Evolutionary conservation across 2,113 vertebrate genomes (phyloP).

Genomic region (Ascaphus truei): DNA sequence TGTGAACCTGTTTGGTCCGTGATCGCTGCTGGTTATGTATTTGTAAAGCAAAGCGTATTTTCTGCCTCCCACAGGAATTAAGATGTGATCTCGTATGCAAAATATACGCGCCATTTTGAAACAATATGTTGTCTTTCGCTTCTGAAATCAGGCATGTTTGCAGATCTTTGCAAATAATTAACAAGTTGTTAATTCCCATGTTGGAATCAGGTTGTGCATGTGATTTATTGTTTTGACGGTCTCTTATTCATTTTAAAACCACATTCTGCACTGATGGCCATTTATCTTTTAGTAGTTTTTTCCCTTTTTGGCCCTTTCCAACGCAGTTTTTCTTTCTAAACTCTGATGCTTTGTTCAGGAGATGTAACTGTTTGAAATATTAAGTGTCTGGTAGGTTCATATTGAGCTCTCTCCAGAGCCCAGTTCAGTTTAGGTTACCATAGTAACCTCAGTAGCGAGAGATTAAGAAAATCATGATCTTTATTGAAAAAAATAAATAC

Average conservation of each 20-base stretch:
- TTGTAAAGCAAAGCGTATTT: not conserved
- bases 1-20: not conserved
- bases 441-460: too few species aligned
- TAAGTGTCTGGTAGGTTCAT: too few species aligned
- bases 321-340: too few species aligned
- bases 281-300: too few species aligned
- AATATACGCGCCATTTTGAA: not conserved
- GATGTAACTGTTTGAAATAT: too few species aligned
- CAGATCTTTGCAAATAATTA: not conserved
- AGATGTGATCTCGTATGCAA: not conserved
- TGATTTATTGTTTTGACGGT: not conserved
- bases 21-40: not conserved
- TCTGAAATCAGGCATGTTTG: not conserved
- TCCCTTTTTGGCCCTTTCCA: too few species aligned
- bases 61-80: not conserved
- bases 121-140: not conserved
- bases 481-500: too few species aligned
- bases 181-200: not conserved
- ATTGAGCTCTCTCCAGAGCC: too few species aligned
- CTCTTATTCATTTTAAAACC: not conserved
- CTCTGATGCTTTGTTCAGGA: too few species aligned
- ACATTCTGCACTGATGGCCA: too few species aligned
- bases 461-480: too few species aligned
- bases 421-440: too few species aligned
- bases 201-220: not conserved